Percentiles rank a stretch among this genome's conserved stretches.
These are phyloP conservation scores for Tyria jacobaeae DNA, from an alignment of 2,888 invertebrate species.

Conservation along the genomic window DNA sequence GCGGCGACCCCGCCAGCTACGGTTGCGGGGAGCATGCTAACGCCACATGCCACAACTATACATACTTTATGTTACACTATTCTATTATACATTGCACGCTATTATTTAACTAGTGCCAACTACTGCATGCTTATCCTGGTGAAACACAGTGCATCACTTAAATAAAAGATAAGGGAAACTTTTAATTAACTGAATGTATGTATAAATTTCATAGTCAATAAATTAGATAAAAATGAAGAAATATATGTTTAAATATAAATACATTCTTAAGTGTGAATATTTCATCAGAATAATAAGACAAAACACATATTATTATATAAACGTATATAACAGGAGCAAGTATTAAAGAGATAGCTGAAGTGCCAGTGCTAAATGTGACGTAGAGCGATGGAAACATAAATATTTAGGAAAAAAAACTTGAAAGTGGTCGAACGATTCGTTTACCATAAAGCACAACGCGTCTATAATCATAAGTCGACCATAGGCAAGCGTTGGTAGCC, in stretches of 20 bases:
- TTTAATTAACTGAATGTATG: too few species aligned
- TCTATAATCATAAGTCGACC: slow-evolving; percentile 73
- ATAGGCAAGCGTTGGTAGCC: slow-evolving; percentile 72
- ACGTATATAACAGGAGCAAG: slow-evolving; percentile 17
- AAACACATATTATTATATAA: slow-evolving; percentile 14
- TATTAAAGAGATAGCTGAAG: slow-evolving; percentile 21
- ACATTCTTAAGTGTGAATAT: slow-evolving; percentile 18
- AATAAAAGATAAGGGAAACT: too few species aligned
- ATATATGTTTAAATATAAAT: background rate
- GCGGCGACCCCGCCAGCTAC: slow-evolving; percentile 66
- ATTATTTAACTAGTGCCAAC: slow-evolving; percentile 60
- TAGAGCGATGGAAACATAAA: slow-evolving; percentile 29
- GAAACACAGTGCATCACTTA: slow-evolving; percentile 36
- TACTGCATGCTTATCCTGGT: slow-evolving; percentile 63
- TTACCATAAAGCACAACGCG: slow-evolving; percentile 65
- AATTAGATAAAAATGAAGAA: slow-evolving; percentile 10
- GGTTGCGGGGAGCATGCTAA: slow-evolving; percentile 81
- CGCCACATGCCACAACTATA: slow-evolving; percentile 81
- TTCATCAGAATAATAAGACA: slow-evolving; percentile 57
- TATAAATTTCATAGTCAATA: background rate
- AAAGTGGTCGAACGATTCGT: slow-evolving; percentile 43
- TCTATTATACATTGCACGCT: slow-evolving; percentile 42
- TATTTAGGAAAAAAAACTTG: slow-evolving; percentile 16
- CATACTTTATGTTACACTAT: slow-evolving; percentile 64
- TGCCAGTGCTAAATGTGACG: slow-evolving; percentile 32